Percentiles rank a stretch among this genome's conserved stretches.
These are phyloP conservation scores for Montifringilla adamsi DNA, from an alignment of 2,113 vertebrate genomes.

Conservation along the genomic window DNA sequence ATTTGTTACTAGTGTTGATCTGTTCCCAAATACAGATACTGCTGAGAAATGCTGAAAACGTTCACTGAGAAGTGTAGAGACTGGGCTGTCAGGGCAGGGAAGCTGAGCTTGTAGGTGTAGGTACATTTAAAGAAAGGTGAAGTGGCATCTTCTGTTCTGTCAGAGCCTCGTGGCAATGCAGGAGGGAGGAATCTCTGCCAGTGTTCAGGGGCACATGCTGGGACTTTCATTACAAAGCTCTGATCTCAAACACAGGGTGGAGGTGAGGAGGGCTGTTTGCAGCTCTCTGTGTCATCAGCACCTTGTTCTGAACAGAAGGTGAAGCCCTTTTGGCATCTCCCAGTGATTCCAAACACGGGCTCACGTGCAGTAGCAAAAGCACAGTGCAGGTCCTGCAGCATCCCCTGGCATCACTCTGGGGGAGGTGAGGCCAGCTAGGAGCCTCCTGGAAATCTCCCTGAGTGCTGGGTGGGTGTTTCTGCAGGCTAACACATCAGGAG, in stretches of 20 bases:
- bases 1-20: neutral
- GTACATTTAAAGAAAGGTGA: neutral
- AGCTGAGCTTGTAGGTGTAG: fast-evolving
- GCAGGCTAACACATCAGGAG: fast-evolving
- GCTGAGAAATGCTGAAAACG: neutral
- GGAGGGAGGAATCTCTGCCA: neutral
- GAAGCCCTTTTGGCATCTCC: neutral
- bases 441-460: neutral
- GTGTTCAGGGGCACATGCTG: neutral
- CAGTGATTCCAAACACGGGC: neutral
- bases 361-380: fast-evolving
- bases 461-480: neutral
- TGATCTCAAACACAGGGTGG: neutral
- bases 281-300: neutral
- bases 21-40: neutral
- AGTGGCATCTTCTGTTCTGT: neutral
- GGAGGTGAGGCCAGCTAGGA: neutral
- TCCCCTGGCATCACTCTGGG: fast-evolving
- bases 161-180: fast-evolving
- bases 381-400: neutral
- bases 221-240: neutral
- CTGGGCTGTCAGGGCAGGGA: neutral
- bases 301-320: neutral
- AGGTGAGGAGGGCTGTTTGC: neutral
- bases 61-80: neutral